Percentiles rank a stretch among this genome's conserved stretches.
Evolutionary conservation across 2,888 invertebrate species (phyloP).

Genomic region (Drosophila prostipennis): DNA sequence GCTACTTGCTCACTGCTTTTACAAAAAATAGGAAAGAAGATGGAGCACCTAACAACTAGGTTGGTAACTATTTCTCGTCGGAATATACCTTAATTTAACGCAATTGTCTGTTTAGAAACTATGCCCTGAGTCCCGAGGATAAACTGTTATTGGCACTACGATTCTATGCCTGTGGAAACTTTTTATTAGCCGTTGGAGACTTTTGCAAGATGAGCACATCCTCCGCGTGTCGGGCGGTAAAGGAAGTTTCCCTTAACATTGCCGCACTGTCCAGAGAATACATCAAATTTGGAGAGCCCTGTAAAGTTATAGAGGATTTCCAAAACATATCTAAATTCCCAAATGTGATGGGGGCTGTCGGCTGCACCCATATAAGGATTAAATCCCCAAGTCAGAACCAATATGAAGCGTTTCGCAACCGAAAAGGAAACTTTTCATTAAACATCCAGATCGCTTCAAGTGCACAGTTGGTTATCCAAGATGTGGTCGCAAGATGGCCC

Average conservation of each 20-base stretch:
- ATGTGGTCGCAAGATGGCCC: background rate
- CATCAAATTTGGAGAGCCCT: background rate
- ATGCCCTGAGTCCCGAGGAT: background rate
- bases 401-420: background rate
- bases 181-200: background rate
- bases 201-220: background rate
- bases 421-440: background rate
- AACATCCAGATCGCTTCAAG: background rate
- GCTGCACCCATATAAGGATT: slow-evolving; percentile 1
- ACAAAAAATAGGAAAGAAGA: background rate
- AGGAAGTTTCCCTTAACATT: background rate
- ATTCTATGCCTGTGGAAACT: background rate
- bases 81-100: background rate
- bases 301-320: background rate
- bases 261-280: background rate
- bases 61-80: no score
- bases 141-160: background rate
- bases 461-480: background rate
- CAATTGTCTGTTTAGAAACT: background rate
- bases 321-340: background rate
- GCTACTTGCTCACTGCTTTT: background rate
- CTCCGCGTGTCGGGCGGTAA: background rate
- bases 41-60: background rate
- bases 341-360: background rate
- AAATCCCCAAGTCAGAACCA: background rate